phyloP scores from a whole-genome alignment of 1,140 invertebrate genomes.

The Phymorhynchus buccinoides region DNA sequence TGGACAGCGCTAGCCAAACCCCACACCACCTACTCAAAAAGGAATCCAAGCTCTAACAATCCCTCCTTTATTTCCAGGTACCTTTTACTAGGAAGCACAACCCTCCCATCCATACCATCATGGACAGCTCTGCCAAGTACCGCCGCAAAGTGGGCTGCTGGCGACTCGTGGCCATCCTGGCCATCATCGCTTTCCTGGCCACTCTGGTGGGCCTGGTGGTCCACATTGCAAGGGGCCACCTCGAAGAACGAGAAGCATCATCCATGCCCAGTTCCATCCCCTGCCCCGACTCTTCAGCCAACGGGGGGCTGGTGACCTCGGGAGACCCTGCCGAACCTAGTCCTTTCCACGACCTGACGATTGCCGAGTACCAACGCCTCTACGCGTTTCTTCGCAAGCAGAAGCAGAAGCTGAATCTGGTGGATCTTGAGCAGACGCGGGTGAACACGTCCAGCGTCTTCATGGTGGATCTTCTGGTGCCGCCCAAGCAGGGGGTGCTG shows the following conservation, averaged over 20 bases:
- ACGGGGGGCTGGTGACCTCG: constrained; percentile 17
- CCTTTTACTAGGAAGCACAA: not conserved
- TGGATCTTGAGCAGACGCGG: constrained; percentile 21
- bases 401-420: constrained; percentile 48
- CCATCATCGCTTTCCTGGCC: not conserved
- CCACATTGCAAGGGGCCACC: not conserved
- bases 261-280: not conserved
- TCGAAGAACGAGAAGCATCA: not conserved
- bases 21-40: too few relatives aligned
- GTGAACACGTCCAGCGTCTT: constrained; percentile 59
- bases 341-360: constrained; percentile 51
- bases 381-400: constrained; percentile 27
- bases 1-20: too few relatives aligned
- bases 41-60: too few relatives aligned
- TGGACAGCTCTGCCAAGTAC: constrained; percentile 20
- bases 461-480: constrained; percentile 53
- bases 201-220: constrained; percentile 14
- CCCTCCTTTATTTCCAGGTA: too few relatives aligned
- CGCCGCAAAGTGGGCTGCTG: constrained; percentile 30
- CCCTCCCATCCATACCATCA: not conserved
- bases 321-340: constrained; percentile 45
- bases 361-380: constrained; percentile 44
- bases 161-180: constrained; percentile 2
- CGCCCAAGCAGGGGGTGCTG: constrained; percentile 53
- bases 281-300: not conserved